phyloP scores from a whole-genome alignment of 92 coral and sea anemone genomes.

The Scolanthus callimorphus region DNA sequence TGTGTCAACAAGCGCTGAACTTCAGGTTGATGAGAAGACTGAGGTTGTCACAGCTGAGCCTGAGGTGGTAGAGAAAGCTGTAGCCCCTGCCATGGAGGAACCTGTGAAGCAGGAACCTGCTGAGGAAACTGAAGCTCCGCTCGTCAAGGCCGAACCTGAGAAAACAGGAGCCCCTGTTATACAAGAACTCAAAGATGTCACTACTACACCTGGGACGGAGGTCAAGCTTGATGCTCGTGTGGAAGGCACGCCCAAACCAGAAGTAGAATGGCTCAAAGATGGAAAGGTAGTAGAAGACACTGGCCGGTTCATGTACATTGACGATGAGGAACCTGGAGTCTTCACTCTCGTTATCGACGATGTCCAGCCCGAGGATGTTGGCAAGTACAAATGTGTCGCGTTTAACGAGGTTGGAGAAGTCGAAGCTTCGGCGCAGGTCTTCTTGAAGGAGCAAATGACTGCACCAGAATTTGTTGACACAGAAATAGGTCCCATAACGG shows the following conservation, averaged over 20 bases:
- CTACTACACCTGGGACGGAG: conserved; percentile 51
- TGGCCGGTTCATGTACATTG: conserved; percentile 81
- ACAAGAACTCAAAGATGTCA: conserved; percentile 32
- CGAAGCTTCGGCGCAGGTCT: conserved; percentile 48
- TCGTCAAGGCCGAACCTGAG: conserved; percentile 37
- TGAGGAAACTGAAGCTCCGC: conserved; percentile 25
- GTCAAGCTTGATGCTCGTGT: conserved; percentile 75
- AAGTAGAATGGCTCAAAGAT: conserved; percentile 89
- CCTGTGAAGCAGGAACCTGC: background rate
- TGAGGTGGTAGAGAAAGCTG: conserved; percentile 49
- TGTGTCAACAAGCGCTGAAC: conserved; percentile 60
- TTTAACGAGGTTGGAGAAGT: conserved; percentile 85
- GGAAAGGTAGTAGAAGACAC: conserved; percentile 72
- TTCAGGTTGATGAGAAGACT: conserved; percentile 63
- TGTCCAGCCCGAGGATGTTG: conserved; percentile 74
- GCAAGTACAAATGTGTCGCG: conserved; percentile 83
- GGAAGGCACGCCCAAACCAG: conserved; percentile 72
- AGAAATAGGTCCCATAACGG: conserved; percentile 50
- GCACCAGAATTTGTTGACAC: conserved; percentile 49
- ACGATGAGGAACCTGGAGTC: conserved; percentile 74
- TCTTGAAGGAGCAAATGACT: conserved; percentile 43
- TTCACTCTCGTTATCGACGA: conserved; percentile 90
- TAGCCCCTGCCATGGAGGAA: conserved; percentile 57
- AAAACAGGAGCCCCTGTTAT: conserved; percentile 42
- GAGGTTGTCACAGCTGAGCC: conserved; percentile 6